These are phyloP conservation scores for Centroberyx gerrardi DNA, from an alignment of 2,797 vertebrate genomes.

Conservation along the genomic window DNA sequence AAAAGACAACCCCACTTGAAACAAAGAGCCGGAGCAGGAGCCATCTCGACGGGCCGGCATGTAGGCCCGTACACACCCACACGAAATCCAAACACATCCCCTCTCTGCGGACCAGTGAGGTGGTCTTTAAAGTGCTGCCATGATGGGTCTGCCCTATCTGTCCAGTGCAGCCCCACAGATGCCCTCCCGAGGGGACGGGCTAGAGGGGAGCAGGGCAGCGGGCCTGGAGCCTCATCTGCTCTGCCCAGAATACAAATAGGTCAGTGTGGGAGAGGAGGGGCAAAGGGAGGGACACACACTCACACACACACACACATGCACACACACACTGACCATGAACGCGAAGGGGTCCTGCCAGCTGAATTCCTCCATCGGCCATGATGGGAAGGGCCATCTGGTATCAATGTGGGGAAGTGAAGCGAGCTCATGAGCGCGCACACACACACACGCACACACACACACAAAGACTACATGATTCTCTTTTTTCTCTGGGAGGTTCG, in stretches of 20 bases:
- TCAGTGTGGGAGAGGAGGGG: slow-evolving; percentile 85
- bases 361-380: slow-evolving; percentile 87
- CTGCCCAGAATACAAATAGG: slow-evolving; percentile 91
- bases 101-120: slow-evolving; percentile 75
- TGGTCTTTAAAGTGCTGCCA: slow-evolving; percentile 84
- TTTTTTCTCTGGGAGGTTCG: slow-evolving; percentile 33
- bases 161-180: slow-evolving; percentile 81
- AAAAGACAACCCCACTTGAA: slow-evolving; percentile 32
- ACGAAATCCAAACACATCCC: slow-evolving; percentile 64
- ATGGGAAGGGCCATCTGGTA: slow-evolving; percentile 89
- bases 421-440: slow-evolving; percentile 65
- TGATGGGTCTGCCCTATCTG: slow-evolving; percentile 82
- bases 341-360: slow-evolving; percentile 85
- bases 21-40: slow-evolving; percentile 61
- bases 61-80: slow-evolving; percentile 41
- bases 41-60: slow-evolving; percentile 51
- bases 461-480: slow-evolving; percentile 33
- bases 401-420: slow-evolving; percentile 85
- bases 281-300: slow-evolving; percentile 58
- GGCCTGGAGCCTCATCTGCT: slow-evolving; percentile 88
- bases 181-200: slow-evolving; percentile 82
- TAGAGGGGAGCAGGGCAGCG: slow-evolving; percentile 81
- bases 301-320: slow-evolving; percentile 49
- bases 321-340: slow-evolving; percentile 78
- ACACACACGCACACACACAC: slow-evolving; percentile 47